Evolutionary conservation across 2,888 invertebrate genomes (phyloP).

Genomic region (Automeris io): DNA sequence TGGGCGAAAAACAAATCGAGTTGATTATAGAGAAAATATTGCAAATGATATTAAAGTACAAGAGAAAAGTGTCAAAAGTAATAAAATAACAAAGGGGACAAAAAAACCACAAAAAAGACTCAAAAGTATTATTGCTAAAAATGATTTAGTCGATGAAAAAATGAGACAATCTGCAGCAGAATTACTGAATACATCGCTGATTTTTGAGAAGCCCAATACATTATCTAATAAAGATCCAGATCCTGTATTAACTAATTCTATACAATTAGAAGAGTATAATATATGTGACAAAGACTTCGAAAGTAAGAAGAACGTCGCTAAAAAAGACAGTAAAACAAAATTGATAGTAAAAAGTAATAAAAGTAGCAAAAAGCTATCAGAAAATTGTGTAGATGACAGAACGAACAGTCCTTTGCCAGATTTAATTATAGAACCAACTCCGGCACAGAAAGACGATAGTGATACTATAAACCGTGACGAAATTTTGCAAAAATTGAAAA

Average conservation of each 20-base stretch:
- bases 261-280: conserved; percentile 39
- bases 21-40: conserved; percentile 24
- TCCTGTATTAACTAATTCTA: conserved; percentile 21
- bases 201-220: conserved; percentile 20
- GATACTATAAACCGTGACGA: conserved; percentile 34
- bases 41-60: conserved; percentile 21
- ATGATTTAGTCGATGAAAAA: conserved; percentile 42
- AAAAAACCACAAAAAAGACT: conserved; percentile 11
- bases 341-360: conserved; percentile 5
- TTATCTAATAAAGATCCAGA: conserved; percentile 19
- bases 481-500: conserved; percentile 40
- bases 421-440: conserved; percentile 42
- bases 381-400: too few relatives aligned
- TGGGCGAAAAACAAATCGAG: conserved; percentile 14
- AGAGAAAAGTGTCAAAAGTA: conserved; percentile 16
- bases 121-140: conserved; percentile 11
- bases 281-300: conserved; percentile 18
- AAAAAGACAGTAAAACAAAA: conserved; percentile 14
- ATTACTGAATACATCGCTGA: conserved; percentile 39
- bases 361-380: conserved; percentile 10
- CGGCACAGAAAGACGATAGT: conserved; percentile 19
- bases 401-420: conserved; percentile 53
- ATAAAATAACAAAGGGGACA: conserved; percentile 10
- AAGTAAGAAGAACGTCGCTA: conserved; percentile 14
- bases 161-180: conserved; percentile 39